phyloP scores from a whole-genome alignment of 2,888 invertebrate genomes.

The Euspilapteryx auroguttella region DNA sequence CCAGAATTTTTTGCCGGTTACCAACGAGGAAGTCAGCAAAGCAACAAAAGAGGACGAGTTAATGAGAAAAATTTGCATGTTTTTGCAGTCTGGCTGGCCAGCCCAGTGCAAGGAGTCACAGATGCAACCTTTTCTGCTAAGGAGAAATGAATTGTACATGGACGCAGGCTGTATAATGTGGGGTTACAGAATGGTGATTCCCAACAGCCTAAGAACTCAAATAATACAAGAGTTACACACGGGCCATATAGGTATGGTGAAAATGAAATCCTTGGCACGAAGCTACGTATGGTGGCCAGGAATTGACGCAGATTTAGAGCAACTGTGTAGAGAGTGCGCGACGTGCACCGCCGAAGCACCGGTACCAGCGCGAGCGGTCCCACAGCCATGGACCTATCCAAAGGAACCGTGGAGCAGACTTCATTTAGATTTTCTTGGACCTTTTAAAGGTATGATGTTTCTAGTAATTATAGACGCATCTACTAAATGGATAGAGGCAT shows the following conservation, averaged over 20 bases:
- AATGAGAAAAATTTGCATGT: not conserved
- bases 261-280: not conserved
- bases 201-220: too few species aligned
- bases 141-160: slow-evolving; percentile 7
- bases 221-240: slow-evolving; percentile 1
- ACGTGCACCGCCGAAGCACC: not conserved
- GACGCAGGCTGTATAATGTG: slow-evolving; percentile 8
- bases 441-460: not conserved
- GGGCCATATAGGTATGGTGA: slow-evolving; percentile 1
- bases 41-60: not conserved
- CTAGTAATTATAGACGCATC: not conserved
- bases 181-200: too few species aligned
- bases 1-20: not conserved
- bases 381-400: not conserved
- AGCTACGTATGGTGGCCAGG: not conserved
- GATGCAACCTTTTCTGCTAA: slow-evolving; percentile 1
- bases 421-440: slow-evolving; percentile 1
- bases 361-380: not conserved
- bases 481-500: slow-evolving; percentile 2
- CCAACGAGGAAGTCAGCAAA: not conserved
- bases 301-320: too few species aligned
- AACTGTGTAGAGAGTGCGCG: not conserved
- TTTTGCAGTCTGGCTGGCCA: slow-evolving; percentile 4
- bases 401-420: not conserved
- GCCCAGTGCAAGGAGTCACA: not conserved